phyloP scores from a whole-genome alignment of 2,113 vertebrate genomes.

The Cebidichthys violaceus region DNA sequence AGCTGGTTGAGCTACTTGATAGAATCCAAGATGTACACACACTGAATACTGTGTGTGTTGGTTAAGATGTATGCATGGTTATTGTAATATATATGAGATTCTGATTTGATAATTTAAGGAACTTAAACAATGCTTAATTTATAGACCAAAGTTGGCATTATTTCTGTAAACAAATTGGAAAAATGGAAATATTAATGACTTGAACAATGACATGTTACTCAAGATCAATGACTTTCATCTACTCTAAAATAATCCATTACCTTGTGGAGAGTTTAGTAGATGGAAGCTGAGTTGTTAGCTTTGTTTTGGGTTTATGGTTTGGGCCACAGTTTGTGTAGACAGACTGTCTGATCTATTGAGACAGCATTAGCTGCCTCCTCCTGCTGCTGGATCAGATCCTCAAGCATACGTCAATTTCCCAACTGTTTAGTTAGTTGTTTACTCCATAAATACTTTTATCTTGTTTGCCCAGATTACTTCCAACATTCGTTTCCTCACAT shows the following conservation, averaged over 20 bases:
- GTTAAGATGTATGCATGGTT: neutral
- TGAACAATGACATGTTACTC: neutral
- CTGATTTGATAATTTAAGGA: neutral
- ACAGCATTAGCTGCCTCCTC: neutral
- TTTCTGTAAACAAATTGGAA: neutral
- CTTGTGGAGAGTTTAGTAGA: neutral
- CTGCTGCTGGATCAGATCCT: neutral
- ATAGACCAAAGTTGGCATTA: no score
- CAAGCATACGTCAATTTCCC: neutral
- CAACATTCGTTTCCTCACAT: no score
- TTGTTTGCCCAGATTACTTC: no score
- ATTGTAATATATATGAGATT: neutral
- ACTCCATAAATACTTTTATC: neutral
- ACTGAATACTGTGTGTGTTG: neutral
- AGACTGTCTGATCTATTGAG: conserved; percentile 11
- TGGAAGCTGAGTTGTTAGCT: neutral
- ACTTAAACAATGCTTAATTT: neutral
- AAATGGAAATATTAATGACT: neutral
- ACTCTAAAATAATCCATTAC: neutral
- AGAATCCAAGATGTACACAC: neutral
- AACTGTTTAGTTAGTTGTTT: neutral
- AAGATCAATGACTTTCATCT: neutral
- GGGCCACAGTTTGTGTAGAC: neutral
- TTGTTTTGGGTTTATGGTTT: neutral
- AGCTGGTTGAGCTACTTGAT: neutral